phyloP scores from a whole-genome alignment of 2,888 invertebrate genomes.

The Aphodius granarius region DNA sequence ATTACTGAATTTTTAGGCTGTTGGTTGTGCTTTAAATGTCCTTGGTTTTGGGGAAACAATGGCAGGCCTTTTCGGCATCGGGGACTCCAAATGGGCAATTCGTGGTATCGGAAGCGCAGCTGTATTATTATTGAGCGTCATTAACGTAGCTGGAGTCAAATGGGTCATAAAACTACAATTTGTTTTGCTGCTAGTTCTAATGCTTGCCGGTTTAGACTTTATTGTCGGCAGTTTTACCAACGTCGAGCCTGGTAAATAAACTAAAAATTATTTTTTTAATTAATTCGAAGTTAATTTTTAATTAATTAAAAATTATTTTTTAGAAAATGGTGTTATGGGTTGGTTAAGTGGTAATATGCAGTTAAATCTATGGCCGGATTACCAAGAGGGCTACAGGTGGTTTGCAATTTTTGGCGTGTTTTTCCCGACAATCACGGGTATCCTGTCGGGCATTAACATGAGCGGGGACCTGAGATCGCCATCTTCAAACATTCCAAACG shows the following conservation, averaged over 20 bases:
- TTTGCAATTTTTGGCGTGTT: conserved; percentile 97
- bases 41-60: conserved; percentile 97
- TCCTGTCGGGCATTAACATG: conserved; percentile 98
- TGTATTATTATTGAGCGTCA: conserved; percentile 81
- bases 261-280: background rate
- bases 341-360: conserved; percentile 79
- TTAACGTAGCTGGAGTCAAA: conserved; percentile 95
- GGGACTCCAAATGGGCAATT: conserved; percentile 77
- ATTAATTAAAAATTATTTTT: conserved; percentile 38
- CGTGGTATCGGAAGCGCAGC: conserved; percentile 87
- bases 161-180: conserved; percentile 98
- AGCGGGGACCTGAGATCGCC: conserved; percentile 94
- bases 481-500: conserved; percentile 90
- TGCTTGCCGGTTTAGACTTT: conserved; percentile 90
- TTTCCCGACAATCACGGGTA: conserved; percentile 96
- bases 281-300: background rate
- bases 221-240: conserved; percentile 89
- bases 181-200: conserved; percentile 78
- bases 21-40: conserved; percentile 94
- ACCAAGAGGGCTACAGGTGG: conserved; percentile 82
- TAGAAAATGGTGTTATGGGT: conserved; percentile 82
- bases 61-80: conserved; percentile 76
- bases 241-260: conserved; percentile 65
- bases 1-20: conserved; percentile 67
- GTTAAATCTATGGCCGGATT: conserved; percentile 81